Evolutionary conservation across 1,140 invertebrate genomes (phyloP), one percentile per base, ranked within the genome.

Genomic region (Aphis gossypii): DNA sequence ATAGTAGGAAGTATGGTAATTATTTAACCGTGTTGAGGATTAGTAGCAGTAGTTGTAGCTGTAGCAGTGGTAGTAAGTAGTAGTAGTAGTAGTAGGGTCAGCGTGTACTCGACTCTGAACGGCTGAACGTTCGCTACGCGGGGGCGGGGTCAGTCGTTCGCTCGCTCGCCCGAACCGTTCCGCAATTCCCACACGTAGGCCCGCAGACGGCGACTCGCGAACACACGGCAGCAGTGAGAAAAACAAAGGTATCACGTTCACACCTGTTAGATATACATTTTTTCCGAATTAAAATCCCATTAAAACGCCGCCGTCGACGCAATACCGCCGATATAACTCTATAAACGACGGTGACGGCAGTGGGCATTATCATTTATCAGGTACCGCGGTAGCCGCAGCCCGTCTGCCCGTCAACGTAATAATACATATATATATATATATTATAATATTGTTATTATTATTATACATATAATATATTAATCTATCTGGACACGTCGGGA

Each of bases 251-350:
- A 93, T 82, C 82, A 56, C 92, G 92, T 41, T 93, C 82, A 83
- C 82, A 93, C 92, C 92, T 93, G 92, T 93, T 93, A 56, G 92
- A 93, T 93, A 93, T 41, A 89, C 38, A 41, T 41, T 89, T 54
- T 88, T 51, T 54, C 38, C 21, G 21, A 38, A 56, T 56, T 38
- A 56, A 23, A 89, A 89, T 25, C 48, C 20, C n/a, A 35, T 89
- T 23, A 56, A 56, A 38, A 54, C 87, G 87, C 48, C 25, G 20
- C 48, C n/a, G 48, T 54, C 46, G 46, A 20, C 7, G 46, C 46
- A 89, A 25, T 35, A n/a, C 48, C 41, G 38, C 38, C 38, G 38
- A 41, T 41, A 41, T 35, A 8, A 38, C 35, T 25, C 46, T 41
- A 46, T 56, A 25, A 25, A 18, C 30, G 60, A 68, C 48, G 87